Evolutionary conservation across 2,113 vertebrate species (phyloP).

Genomic region (Mus musculus): DNA sequence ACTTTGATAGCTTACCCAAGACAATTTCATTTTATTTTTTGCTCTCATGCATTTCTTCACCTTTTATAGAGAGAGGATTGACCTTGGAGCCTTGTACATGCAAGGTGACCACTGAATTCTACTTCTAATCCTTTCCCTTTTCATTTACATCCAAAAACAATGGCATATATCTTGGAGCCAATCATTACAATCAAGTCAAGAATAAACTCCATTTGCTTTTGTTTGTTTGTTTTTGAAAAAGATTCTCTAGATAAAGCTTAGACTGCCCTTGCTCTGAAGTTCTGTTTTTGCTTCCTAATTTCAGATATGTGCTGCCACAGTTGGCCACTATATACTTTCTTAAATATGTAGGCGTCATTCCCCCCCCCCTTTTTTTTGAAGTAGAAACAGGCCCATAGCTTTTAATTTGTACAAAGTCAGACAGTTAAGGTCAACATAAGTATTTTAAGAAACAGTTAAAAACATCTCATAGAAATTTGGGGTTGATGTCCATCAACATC

Average conservation of each 20-base stretch:
- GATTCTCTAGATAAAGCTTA: background rate
- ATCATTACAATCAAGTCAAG: background rate
- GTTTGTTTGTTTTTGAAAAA: background rate
- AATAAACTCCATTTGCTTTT: background rate
- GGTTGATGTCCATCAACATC: background rate
- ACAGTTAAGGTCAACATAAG: background rate
- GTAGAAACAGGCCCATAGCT: background rate
- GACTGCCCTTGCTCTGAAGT: background rate
- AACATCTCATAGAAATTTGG: background rate
- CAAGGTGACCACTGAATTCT: background rate
- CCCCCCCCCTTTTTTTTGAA: background rate
- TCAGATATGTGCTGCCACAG: background rate
- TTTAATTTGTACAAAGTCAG: background rate
- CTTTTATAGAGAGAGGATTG: background rate
- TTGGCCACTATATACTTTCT: background rate
- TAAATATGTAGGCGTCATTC: background rate
- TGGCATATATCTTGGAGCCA: background rate
- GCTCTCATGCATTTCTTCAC: no score
- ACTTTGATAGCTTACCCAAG: background rate
- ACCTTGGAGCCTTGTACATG: background rate
- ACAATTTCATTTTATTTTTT: background rate
- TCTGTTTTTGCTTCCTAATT: background rate
- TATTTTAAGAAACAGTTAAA: background rate
- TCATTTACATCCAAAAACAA: background rate
- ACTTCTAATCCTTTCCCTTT: background rate